Conservation (phyloP, 2,797 vertebrate species). For the Enteromius trimaculatus region DNA sequence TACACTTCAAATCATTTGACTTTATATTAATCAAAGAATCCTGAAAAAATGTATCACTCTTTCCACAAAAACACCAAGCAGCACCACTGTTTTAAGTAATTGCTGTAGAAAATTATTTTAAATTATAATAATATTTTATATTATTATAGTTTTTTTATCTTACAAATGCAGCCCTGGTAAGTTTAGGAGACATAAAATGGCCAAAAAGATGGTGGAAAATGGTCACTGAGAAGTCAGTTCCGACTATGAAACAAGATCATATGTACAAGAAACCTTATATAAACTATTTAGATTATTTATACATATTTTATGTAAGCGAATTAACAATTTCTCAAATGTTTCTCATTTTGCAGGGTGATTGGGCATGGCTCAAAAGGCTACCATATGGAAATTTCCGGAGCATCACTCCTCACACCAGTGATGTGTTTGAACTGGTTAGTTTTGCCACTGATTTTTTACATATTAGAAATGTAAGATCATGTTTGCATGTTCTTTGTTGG, state of each 20-base stretch:
- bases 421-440: conserved; percentile 79
- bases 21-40: not conserved
- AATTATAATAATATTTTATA: not conserved
- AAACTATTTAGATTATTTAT: not conserved
- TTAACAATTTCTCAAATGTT: not conserved
- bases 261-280: not conserved
- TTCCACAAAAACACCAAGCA: not conserved
- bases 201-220: not conserved
- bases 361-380: conserved; percentile 83
- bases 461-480: not conserved
- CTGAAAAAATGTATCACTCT: not conserved
- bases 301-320: not conserved
- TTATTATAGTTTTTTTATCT: not conserved
- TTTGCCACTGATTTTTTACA: not conserved
- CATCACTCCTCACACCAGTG: conserved; percentile 78
- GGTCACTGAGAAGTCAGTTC: not conserved
- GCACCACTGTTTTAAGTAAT: not conserved
- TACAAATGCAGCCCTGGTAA: not conserved
- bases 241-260: not conserved
- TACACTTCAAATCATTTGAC: not conserved
- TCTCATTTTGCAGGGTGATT: conserved; percentile 76
- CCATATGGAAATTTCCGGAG: conserved; percentile 74
- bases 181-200: not conserved
- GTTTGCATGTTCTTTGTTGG: not conserved
- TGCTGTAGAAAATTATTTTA: not conserved